Percentiles rank a stretch among this genome's conserved stretches.
Conservation (phyloP, 2,888 invertebrate genomes). For the Caenorhabditis imperialis region DNA sequence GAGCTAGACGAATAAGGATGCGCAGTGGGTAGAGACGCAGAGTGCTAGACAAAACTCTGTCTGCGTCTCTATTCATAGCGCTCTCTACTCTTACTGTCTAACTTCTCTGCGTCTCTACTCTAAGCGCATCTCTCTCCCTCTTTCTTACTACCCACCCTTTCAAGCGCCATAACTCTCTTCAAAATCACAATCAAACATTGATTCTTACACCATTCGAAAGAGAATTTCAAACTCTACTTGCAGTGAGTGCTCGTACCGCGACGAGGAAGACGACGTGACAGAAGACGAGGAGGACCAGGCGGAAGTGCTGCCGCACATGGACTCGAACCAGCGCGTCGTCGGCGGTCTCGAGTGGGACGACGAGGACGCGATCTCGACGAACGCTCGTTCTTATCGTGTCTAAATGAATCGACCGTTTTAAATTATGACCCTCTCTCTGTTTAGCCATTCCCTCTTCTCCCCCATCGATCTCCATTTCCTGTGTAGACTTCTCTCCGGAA, state of each 20-base stretch:
- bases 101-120: too few relatives aligned
- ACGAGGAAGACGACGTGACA: slow-evolving; percentile 70
- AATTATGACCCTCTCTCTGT: slow-evolving; percentile 28
- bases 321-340: slow-evolving; percentile 56
- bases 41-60: slow-evolving; percentile 63
- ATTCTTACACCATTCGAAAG: neutral
- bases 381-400: slow-evolving; percentile 68
- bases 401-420: slow-evolving; percentile 23
- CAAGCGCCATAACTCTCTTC: neutral
- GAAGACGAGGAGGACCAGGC: slow-evolving; percentile 51
- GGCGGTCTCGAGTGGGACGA: slow-evolving; percentile 83
- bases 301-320: slow-evolving; percentile 63
- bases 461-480: slow-evolving; percentile 28
- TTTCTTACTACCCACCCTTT: too few relatives aligned
- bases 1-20: slow-evolving; percentile 64
- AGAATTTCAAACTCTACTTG: too few relatives aligned
- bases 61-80: neutral
- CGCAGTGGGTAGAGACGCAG: slow-evolving; percentile 67
- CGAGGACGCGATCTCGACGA: slow-evolving; percentile 64
- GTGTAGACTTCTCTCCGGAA: slow-evolving; percentile 15
- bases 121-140: too few relatives aligned
- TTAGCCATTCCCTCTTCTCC: slow-evolving; percentile 4
- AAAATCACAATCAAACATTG: neutral
- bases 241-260: slow-evolving; percentile 71
- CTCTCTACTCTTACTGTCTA: neutral